Percentiles rank a stretch among this genome's conserved stretches.
Evolutionary conservation across 2,113 vertebrate genomes (phyloP).

Genomic region (Oryctolagus cuniculus): mOryCun1.1 NC_091440.1:99771001-99771500

Average conservation of each 20-base stretch:
- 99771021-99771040: neutral
- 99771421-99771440: neutral
- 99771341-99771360: neutral
- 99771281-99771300: neutral
- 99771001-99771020: neutral
- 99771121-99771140: neutral
- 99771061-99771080: neutral
- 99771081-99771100: neutral
- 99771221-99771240: too few relatives aligned
- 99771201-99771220: too few relatives aligned
- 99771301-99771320: neutral
- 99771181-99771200: too few relatives aligned
- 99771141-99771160: neutral
- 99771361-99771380: neutral
- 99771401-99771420: neutral
- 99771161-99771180: too few relatives aligned
- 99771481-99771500: slow-evolving; percentile 31
- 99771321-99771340: neutral
- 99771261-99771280: too few relatives aligned
- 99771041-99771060: neutral
- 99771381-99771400: neutral
- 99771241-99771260: too few relatives aligned
- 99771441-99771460: slow-evolving; percentile 20
- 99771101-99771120: neutral
- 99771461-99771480: neutral